Base-by-base conservation (phyloP, 64 coral and sea anemone genomes). In the Trachythela sp. region DNA sequence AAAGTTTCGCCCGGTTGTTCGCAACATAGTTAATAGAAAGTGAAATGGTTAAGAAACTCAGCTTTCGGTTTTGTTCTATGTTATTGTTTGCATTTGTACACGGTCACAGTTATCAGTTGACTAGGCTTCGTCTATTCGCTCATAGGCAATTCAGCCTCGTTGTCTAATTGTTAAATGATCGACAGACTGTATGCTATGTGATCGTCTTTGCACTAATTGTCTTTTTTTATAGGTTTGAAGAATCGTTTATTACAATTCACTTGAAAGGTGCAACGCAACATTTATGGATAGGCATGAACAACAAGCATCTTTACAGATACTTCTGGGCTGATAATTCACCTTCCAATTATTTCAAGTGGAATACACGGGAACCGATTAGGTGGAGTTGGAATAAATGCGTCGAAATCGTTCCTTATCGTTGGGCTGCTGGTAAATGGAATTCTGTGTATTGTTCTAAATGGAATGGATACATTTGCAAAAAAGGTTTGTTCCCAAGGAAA, bases 381-480 rank as follows among this genome's bases (percentile, higher is more conserved):
- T 80, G 75, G 75, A 18, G 75, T 35, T 80, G 33, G 27, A 2
- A 35, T 30, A 37, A 9, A 35, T 80, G 75, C 35, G 75, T 10
- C 37, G 75, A 80, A 18, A 37, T 80, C 20, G 15, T 80, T 17
- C 75, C 75, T 80, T 80, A 34, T 80, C 75, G 31, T 80, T 80
- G 15, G 13, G 75, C 32, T 36, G 37, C 75, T 3, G 75, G 75
- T 37, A 8, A 9, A 8, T 80, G 75, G 75, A 80, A 37, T 39
- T 4, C 33, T 39, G 27, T 30, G 8, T 35, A 35, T 80, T 80
- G 75, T 37, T 15, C 9, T 22, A 35, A 80, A 35, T 15, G 1
- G 35, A 35, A 80, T 15, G 75, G 75, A 14, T 80, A 80, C 18
- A 80, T 80, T 39, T 80, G 75, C 33, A 80, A 80, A 80, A 80